A percentile compares a stretch with the other conserved stretches of the same genome.
Conservation (phyloP, 2,888 invertebrate genomes). For the Tanypteryx hageni region DNA sequence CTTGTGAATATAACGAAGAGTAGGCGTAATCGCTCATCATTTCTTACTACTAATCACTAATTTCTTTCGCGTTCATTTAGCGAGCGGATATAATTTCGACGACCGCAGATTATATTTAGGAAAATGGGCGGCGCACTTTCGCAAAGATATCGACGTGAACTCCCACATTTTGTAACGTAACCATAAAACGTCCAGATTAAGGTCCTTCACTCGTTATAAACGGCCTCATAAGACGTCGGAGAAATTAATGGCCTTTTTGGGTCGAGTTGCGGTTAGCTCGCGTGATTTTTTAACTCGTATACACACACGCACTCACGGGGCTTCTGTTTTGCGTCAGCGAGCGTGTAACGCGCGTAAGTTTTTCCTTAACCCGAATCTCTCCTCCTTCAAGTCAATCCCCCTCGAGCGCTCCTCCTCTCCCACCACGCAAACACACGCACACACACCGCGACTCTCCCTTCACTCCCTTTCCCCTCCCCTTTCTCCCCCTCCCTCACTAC, state of each 20-base stretch:
- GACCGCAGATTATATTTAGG: neutral
- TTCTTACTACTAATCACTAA: neutral
- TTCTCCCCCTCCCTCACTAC: neutral
- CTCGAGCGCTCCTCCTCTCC: neutral
- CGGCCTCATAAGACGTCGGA: conserved; percentile 23
- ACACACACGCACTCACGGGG: conserved; percentile 18
- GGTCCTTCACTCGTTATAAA: conserved; percentile 7
- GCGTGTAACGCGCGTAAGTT: conserved; percentile 6
- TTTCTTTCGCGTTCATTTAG: neutral
- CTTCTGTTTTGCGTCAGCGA: conserved; percentile 48
- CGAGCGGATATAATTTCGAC: neutral
- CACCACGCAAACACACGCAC: too few species aligned
- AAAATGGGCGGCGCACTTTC: neutral
- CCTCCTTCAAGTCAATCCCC: neutral
- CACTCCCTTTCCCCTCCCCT: neutral
- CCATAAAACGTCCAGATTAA: conserved; percentile 10
- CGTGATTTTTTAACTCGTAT: conserved; percentile 15
- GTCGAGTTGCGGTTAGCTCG: conserved; percentile 48
- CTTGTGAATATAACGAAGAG: too few species aligned
- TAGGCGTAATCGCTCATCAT: neutral
- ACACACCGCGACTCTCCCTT: neutral
- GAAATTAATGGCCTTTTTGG: conserved; percentile 60
- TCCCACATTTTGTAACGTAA: neutral
- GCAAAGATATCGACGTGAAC: neutral
- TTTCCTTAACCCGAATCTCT: neutral